Base-by-base conservation (phyloP, 92 coral and sea anemone species). In the Galaxea fascicularis region DNA sequence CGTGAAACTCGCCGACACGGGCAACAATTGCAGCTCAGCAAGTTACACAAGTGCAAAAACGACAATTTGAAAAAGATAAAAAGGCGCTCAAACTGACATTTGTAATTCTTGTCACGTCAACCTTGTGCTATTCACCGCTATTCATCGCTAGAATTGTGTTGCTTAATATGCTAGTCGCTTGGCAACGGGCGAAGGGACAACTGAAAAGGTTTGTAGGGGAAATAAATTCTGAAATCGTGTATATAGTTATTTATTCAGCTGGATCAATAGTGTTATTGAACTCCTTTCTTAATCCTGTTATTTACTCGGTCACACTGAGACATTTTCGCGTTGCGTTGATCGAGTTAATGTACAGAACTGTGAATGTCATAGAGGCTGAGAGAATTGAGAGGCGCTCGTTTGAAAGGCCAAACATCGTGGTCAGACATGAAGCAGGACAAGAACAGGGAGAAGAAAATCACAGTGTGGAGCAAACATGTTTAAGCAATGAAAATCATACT, bases 1-100 rank as follows among this genome's bases (percentile, higher is more conserved):
- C 51, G 27, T 26, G 84, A 65, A 25, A 28, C 35, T 20, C 62
- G 64, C 5, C 73, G 84, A 47, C 84, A 65, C 44, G 39, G 52
- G 46, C 47, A 79, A 63, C 25, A 66, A 46, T 15, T 52, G 25
- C 73, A 52, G 51, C 74, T 65, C 74, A 62, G 45, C 74, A 79
- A 68, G 74, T 79, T 52, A 65, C 84, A 9, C 73, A 47, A 47
- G 46, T 47, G n/a, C 41, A 44, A 28, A 52, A 29, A 27, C 4
- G 25, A 28, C 15, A 65, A 41, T 65, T 64, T 47, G 0, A 14
- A 14, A 77, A 30, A 25, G 49, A 79, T 41, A 65, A 65, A 65
- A 79, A 79, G 59, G 84, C 84, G 15, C 12, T 64, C 8, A 79
- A 65, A 16, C 45, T 30, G 0, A 44, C 84, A 10, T 5, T 22